Evolutionary conservation across 2,797 vertebrate species (phyloP).

Genomic region (Carduelis carduelis): DNA sequence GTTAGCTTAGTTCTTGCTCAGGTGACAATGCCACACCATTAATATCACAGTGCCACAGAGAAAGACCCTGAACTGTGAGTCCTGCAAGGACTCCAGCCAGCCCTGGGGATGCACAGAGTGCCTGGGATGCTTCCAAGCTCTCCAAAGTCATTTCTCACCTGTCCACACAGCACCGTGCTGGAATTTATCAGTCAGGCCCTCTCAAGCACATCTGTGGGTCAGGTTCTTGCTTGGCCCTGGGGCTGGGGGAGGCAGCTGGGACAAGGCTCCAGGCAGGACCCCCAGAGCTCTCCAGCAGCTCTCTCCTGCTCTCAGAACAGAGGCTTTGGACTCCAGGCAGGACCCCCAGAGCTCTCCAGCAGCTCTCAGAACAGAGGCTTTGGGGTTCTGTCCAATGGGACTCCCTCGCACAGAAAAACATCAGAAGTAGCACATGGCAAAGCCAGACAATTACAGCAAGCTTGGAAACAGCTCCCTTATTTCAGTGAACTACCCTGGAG

Average conservation of each 20-base stretch:
- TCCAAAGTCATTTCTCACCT: constrained; percentile 4
- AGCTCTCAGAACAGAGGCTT: background rate
- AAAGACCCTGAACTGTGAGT: background rate
- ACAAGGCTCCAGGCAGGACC: background rate
- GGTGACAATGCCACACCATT: accelerated
- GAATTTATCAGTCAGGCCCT: background rate
- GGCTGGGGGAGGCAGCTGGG: background rate
- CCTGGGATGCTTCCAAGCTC: background rate
- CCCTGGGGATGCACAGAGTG: background rate
- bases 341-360: background rate
- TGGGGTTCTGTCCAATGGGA: accelerated
- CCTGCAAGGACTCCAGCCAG: background rate
- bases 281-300: background rate
- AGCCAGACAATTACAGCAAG: background rate
- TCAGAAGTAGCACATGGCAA: background rate
- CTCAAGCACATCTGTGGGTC: background rate
- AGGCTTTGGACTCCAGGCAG: background rate
- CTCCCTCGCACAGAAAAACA: background rate
- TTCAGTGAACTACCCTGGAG: background rate
- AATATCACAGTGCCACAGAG: background rate
- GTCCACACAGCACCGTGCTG: background rate
- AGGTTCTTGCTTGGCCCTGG: background rate
- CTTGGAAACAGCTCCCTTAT: background rate
- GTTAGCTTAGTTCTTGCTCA: background rate
- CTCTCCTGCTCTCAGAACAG: background rate